phyloP scores from a whole-genome alignment of 2,797 vertebrate genomes.

The Macrochelys suwanniensis region DNA sequence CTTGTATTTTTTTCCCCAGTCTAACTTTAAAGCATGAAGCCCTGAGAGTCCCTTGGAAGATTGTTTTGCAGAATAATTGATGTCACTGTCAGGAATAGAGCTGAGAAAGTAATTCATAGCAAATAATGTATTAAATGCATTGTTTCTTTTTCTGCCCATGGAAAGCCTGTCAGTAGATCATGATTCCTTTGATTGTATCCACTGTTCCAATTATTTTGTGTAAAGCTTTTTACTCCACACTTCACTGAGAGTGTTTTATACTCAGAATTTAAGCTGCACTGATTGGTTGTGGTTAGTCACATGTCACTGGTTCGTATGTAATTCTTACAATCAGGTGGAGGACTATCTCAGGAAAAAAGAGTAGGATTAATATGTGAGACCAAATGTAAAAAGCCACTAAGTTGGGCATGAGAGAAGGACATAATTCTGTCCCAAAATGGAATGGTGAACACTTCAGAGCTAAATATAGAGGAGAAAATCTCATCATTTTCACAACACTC shows the following conservation, averaged over 20 bases:
- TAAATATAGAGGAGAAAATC: neutral
- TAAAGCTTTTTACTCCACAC: neutral
- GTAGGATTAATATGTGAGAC: neutral
- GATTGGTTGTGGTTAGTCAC: neutral
- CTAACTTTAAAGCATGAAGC: neutral
- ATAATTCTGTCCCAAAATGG: neutral
- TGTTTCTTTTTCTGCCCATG: neutral
- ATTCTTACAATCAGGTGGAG: neutral
- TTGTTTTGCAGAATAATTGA: slow-evolving; percentile 17
- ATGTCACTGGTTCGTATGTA: neutral
- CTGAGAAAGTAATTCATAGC: neutral
- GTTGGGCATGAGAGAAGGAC: neutral
- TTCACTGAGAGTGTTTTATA: neutral
- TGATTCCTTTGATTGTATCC: neutral
- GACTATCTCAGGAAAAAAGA: neutral
- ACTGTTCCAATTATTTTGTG: neutral
- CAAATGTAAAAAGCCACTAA: neutral
- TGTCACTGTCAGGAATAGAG: slow-evolving; percentile 8
- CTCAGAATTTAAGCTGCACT: neutral
- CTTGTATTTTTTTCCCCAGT: neutral
- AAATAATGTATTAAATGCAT: neutral
- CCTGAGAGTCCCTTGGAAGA: neutral
- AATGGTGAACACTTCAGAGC: neutral
- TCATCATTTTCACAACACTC: neutral
- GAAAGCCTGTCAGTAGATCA: neutral